phyloP scores from a whole-genome alignment of 2,797 vertebrate species.

The Acestrorhynchus altus region DNA sequence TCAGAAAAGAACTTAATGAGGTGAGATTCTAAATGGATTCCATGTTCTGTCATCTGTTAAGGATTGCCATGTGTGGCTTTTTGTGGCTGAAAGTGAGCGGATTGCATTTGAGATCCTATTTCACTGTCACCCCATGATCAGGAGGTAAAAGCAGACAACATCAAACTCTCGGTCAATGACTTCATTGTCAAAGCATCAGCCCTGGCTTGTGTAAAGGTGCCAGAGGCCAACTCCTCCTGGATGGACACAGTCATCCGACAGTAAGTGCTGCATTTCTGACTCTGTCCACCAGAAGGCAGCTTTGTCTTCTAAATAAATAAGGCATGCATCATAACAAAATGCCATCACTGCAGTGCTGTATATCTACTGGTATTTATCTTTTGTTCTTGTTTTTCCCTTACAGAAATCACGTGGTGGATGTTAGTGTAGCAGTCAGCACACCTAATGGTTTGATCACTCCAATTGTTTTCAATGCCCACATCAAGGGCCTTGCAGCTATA shows the following conservation, averaged over 20 bases:
- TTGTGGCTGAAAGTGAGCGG: not conserved
- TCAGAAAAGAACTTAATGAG: slow-evolving; percentile 92
- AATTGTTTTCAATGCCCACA: slow-evolving; percentile 95
- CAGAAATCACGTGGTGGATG: slow-evolving; percentile 96
- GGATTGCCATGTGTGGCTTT: not conserved
- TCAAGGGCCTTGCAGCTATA: slow-evolving; percentile 91
- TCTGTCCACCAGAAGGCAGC: slow-evolving; percentile 23
- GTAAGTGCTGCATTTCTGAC: slow-evolving; percentile 76
- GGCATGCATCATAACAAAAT: not conserved
- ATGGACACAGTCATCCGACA: slow-evolving; percentile 96
- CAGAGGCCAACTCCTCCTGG: slow-evolving; percentile 98
- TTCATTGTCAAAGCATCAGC: slow-evolving; percentile 98
- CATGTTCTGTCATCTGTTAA: not conserved
- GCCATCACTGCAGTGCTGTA: not conserved
- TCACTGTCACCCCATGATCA: slow-evolving; percentile 58
- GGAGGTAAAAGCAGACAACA: slow-evolving; percentile 87
- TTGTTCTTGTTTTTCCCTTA: slow-evolving; percentile 5
- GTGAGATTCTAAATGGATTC: slow-evolving; percentile 72
- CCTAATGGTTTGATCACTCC: slow-evolving; percentile 94
- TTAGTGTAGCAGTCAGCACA: slow-evolving; percentile 94
- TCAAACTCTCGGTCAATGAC: slow-evolving; percentile 97
- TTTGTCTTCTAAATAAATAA: not conserved
- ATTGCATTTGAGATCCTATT: not conserved
- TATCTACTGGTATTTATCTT: not conserved
- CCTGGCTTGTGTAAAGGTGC: slow-evolving; percentile 94